Conservation (phyloP, 1,140 invertebrate species). For the Brachionus plicatilis region DNA sequence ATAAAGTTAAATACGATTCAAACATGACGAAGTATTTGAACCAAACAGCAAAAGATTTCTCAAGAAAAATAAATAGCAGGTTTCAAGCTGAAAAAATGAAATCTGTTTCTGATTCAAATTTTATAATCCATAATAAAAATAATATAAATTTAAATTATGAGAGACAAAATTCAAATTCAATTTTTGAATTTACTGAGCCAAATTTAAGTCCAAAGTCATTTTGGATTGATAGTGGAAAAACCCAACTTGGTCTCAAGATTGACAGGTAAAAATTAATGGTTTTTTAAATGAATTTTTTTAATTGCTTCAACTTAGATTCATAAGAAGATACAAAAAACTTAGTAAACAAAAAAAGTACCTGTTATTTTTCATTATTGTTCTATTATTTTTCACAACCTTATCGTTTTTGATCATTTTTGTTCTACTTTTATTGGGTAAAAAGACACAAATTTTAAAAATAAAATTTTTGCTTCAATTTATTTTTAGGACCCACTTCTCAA, state of each 20-base stretch:
- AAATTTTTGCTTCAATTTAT: not conserved
- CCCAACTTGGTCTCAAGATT: not conserved
- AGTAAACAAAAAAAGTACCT: constrained; percentile 13
- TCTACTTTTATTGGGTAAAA: not conserved
- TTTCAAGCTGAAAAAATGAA: not conserved
- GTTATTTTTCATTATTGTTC: constrained; percentile 6
- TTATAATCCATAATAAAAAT: not conserved
- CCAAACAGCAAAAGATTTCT: not conserved
- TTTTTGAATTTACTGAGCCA: not conserved
- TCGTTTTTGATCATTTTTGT: not conserved
- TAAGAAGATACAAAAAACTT: constrained; percentile 9
- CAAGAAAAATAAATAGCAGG: not conserved
- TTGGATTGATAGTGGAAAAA: constrained; percentile 27
- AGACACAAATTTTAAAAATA: not conserved
- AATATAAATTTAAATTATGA: no score
- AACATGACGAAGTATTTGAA: not conserved
- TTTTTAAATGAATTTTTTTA: not conserved
- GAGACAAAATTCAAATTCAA: not conserved
- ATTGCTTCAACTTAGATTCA: not conserved
- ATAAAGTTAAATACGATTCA: not conserved
- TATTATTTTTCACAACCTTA: constrained; percentile 5
- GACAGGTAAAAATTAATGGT: not conserved
- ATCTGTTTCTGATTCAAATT: not conserved
- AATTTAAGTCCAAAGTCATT: not conserved
- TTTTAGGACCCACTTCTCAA: not conserved